These are phyloP conservation scores for Rhodophaea formosa DNA, from an alignment of 2,888 invertebrate species.

Conservation along the genomic window DNA sequence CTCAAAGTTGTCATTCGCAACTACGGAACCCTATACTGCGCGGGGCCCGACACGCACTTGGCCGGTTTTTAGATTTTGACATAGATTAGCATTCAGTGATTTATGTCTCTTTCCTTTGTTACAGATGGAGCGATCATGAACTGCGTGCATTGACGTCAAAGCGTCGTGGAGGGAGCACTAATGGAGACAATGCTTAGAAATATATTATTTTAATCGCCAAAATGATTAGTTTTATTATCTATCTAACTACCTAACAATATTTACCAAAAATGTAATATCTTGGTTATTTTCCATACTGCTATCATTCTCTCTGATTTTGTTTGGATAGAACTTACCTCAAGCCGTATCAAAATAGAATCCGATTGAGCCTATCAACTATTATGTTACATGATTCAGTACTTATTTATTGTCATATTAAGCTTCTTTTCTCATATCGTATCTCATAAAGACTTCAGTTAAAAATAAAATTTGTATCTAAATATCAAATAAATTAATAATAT, in stretches of 20 bases:
- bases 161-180: neutral
- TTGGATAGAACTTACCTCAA: neutral
- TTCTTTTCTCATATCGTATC: no score
- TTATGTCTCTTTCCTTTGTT: constrained; percentile 38
- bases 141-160: constrained; percentile 44
- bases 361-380: neutral
- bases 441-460: no score
- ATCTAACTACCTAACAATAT: constrained; percentile 16
- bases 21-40: no score
- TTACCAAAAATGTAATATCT: constrained; percentile 7
- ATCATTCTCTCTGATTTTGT: neutral
- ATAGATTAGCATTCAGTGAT: neutral
- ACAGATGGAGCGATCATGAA: constrained; percentile 43
- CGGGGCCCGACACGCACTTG: no score
- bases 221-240: constrained; percentile 23
- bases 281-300: constrained; percentile 2
- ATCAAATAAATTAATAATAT: no score
- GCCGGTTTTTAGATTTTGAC: neutral
- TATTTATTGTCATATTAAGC: no score
- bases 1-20: no score
- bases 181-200: constrained; percentile 24
- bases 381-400: no score
- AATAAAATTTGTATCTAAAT: no score
- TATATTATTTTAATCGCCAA: constrained; percentile 23
- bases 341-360: neutral